Conservation (phyloP, 2,797 vertebrate genomes). For the Rhadinocentrus ornatus region DNA sequence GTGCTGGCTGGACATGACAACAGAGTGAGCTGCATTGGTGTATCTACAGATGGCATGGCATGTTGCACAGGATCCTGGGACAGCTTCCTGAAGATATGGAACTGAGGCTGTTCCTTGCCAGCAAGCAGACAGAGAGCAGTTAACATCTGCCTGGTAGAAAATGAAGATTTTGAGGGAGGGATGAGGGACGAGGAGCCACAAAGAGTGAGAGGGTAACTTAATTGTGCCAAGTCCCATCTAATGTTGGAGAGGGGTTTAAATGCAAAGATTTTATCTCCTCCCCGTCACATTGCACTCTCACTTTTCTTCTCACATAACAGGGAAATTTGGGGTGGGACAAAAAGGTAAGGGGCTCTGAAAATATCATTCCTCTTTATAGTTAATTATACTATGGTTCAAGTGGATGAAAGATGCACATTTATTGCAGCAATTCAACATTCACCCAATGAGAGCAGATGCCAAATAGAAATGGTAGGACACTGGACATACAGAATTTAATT, state of each 20-base stretch:
- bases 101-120: conserved; percentile 75
- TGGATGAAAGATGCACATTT: conserved; percentile 55
- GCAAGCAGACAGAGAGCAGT: conserved; percentile 36
- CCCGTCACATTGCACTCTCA: conserved; percentile 54
- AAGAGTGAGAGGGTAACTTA: conserved; percentile 62
- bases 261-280: conserved; percentile 63
- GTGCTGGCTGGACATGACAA: conserved; percentile 96
- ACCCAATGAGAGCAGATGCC: conserved; percentile 68
- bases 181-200: conserved; percentile 30
- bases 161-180: conserved; percentile 52
- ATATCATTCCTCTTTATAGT: conserved; percentile 50
- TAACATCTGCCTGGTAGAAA: conserved; percentile 42
- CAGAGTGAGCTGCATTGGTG: conserved; percentile 96
- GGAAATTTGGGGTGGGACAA: conserved; percentile 32
- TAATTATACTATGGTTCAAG: conserved; percentile 48
- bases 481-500: conserved; percentile 55
- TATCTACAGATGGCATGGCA: conserved; percentile 94
- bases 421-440: conserved; percentile 48
- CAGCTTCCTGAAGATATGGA: conserved; percentile 99
- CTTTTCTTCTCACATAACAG: conserved; percentile 57
- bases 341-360: conserved; percentile 35
- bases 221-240: conserved; percentile 78
- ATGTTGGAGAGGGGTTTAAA: conserved; percentile 59
- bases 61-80: conserved; percentile 98
- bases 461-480: conserved; percentile 71